phyloP scores from a whole-genome alignment of 2,113 vertebrate genomes.

The Sciurus niger region DNA sequence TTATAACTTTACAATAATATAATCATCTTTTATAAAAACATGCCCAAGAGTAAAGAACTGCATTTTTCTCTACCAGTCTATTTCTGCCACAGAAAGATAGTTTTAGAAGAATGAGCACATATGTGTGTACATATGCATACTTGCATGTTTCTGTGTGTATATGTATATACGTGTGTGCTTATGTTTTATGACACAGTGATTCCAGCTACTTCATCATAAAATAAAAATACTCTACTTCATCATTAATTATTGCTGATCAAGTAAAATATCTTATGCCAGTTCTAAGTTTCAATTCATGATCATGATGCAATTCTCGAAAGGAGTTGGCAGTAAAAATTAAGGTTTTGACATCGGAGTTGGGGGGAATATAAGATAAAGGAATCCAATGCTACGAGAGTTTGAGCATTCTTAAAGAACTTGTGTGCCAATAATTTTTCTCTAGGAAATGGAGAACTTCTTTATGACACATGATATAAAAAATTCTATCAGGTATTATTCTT shows the following conservation, averaged over 20 bases:
- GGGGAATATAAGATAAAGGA: not conserved
- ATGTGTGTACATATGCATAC: not conserved
- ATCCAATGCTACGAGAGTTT: not conserved
- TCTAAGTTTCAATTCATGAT: not conserved
- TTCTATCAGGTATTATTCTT: not conserved
- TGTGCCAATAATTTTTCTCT: not conserved
- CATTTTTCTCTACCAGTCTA: not conserved
- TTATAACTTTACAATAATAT: not conserved
- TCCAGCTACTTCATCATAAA: not conserved
- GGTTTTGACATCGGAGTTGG: not conserved
- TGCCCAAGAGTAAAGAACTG: not conserved
- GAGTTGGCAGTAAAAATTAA: not conserved
- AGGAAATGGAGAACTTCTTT: not conserved
- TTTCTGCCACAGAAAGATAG: not conserved
- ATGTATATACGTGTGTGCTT: not conserved
- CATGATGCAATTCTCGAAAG: not conserved
- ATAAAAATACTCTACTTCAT: not conserved
- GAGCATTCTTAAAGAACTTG: not conserved
- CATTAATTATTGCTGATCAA: conserved; percentile 20
- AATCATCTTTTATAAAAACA: not conserved
- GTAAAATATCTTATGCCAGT: not conserved
- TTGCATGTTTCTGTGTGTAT: not conserved
- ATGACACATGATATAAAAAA: not conserved
- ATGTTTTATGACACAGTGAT: not conserved
- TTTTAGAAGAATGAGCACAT: not conserved